Percentiles rank a stretch among this genome's conserved stretches.
Evolutionary conservation across 1,140 invertebrate species (phyloP).

Genomic region (Drosophila rufa): DNA sequence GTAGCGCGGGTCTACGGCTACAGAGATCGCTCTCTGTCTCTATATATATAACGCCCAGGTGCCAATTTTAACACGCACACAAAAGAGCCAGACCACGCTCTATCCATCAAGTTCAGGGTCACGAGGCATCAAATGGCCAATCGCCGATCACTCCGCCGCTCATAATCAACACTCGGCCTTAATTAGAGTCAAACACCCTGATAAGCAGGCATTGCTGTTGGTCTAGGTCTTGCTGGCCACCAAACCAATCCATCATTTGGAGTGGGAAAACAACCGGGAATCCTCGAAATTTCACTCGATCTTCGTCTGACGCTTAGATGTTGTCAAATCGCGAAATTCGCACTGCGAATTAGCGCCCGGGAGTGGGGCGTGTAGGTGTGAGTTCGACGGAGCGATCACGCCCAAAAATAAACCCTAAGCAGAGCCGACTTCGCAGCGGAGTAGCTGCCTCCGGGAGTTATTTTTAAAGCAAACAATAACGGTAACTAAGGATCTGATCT

Average conservation of each 20-base stretch:
- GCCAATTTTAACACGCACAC: slow-evolving; percentile 53
- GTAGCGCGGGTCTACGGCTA: slow-evolving; percentile 33
- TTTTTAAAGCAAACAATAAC: slow-evolving; percentile 25
- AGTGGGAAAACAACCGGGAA: slow-evolving; percentile 1
- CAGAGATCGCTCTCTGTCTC: slow-evolving; percentile 5
- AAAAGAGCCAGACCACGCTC: slow-evolving; percentile 16
- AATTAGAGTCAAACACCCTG: slow-evolving; percentile 33
- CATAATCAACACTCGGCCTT: slow-evolving; percentile 32
- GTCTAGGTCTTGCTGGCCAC: background rate
- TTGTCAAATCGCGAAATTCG: slow-evolving; percentile 30
- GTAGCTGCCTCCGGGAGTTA: slow-evolving; percentile 6
- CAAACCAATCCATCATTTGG: slow-evolving; percentile 17
- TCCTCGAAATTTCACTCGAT: slow-evolving; percentile 21
- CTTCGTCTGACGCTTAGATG: slow-evolving; percentile 22
- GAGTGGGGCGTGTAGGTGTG: slow-evolving; percentile 40
- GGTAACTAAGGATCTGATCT: slow-evolving; percentile 4
- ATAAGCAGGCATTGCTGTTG: slow-evolving; percentile 6
- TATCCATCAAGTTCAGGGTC: slow-evolving; percentile 55
- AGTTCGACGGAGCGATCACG: slow-evolving; percentile 25
- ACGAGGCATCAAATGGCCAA: slow-evolving; percentile 23
- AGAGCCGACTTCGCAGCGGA: background rate
- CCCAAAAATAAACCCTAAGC: slow-evolving; percentile 37
- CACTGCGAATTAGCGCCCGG: slow-evolving; percentile 18
- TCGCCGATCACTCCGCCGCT: background rate
- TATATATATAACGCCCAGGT: slow-evolving; percentile 52